Evolutionary conservation across 2,888 invertebrate species (phyloP).

Genomic region (Chloromyia formosa): DNA sequence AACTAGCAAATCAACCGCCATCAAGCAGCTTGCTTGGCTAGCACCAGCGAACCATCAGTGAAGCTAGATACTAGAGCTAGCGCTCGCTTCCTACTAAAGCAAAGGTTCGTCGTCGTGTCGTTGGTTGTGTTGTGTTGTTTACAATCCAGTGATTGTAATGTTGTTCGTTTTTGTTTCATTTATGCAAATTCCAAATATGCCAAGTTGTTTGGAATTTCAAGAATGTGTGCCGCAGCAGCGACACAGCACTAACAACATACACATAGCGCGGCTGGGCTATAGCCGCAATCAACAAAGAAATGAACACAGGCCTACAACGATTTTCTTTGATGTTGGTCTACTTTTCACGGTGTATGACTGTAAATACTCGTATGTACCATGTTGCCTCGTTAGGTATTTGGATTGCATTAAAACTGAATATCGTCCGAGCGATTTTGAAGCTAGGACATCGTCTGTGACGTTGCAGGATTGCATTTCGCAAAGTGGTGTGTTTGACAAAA

Average conservation of each 20-base stretch:
- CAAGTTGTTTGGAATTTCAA: conserved; percentile 37
- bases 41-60: no score
- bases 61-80: no score
- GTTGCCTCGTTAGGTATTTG: no score
- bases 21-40: not conserved
- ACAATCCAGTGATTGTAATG: conserved; percentile 33
- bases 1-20: conserved; percentile 18
- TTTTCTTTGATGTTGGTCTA: conserved; percentile 31
- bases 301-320: conserved; percentile 6
- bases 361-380: no score
- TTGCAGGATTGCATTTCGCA: no score
- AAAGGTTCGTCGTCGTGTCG: not conserved
- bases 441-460: no score
- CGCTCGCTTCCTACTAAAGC: no score
- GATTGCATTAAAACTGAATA: no score
- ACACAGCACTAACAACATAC: not conserved
- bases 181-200: conserved; percentile 40
- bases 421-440: no score
- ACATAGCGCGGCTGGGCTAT: no score
- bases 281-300: not conserved
- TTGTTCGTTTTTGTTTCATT: conserved; percentile 11
- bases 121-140: conserved; percentile 27
- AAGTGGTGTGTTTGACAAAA: no score
- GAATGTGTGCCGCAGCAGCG: conserved; percentile 18
- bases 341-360: conserved; percentile 11